These are phyloP conservation scores for Diloba caeruleocephala DNA, from an alignment of 2,888 invertebrate species.

Conservation along the genomic window DNA sequence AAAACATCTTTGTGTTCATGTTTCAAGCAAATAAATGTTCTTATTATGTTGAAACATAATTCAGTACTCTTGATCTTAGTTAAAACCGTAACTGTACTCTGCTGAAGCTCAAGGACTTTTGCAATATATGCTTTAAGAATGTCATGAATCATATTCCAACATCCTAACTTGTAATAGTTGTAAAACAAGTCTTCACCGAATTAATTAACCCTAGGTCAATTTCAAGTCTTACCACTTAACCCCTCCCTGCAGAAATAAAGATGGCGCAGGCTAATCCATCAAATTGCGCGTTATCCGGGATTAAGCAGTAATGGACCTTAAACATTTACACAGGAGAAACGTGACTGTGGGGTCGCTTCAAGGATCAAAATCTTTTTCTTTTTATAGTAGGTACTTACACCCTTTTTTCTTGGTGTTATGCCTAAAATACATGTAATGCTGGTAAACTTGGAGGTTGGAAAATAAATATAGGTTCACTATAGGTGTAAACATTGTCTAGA, in stretches of 20 bases:
- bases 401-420: constrained; percentile 25
- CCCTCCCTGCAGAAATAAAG: constrained; percentile 38
- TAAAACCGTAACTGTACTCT: too few species aligned
- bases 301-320: constrained; percentile 81
- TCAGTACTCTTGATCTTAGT: too few species aligned
- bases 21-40: too few species aligned
- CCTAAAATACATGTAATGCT: constrained; percentile 32
- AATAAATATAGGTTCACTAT: not conserved
- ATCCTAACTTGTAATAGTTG: not conserved
- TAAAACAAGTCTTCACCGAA: not conserved
- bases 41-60: too few species aligned
- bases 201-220: constrained; percentile 30
- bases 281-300: constrained; percentile 65
- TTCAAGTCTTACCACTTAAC: constrained; percentile 14
- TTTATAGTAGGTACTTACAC: constrained; percentile 50
- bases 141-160: not conserved
- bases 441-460: constrained; percentile 15
- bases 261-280: constrained; percentile 69
- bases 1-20: too few species aligned
- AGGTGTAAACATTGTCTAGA: constrained; percentile 4
- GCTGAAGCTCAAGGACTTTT: too few species aligned
- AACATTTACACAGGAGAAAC: constrained; percentile 74
- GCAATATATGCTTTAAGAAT: too few species aligned
- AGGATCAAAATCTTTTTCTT: constrained; percentile 78
- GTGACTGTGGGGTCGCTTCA: constrained; percentile 68